These are phyloP conservation scores for Menidia menidia DNA, from an alignment of 2,797 vertebrate genomes.

Conservation along the genomic window DNA sequence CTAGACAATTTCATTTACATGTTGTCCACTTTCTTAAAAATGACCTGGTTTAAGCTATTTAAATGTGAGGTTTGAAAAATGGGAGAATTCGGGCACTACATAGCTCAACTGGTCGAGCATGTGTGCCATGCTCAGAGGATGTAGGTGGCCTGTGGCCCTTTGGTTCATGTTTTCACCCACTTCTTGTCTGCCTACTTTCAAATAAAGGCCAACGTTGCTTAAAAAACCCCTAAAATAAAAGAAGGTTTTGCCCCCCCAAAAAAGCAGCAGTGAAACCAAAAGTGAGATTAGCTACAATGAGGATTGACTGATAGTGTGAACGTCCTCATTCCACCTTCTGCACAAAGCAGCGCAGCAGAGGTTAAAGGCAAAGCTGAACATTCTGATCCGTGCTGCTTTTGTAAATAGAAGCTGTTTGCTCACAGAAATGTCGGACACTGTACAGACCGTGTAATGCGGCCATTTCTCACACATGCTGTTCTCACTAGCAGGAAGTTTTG, in stretches of 20 bases:
- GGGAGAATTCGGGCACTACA: not conserved
- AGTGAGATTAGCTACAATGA: conserved; percentile 9
- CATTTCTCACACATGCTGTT: too few relatives aligned
- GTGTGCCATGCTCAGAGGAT: too few relatives aligned
- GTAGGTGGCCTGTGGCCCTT: too few relatives aligned
- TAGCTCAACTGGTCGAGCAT: too few relatives aligned
- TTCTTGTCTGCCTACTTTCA: too few relatives aligned
- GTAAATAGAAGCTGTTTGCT: not conserved
- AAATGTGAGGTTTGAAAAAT: not conserved
- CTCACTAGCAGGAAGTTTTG: too few relatives aligned
- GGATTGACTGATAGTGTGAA: not conserved
- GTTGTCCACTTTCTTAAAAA: not conserved
- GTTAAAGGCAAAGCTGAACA: not conserved
- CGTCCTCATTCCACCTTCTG: not conserved
- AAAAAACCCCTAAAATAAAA: too few relatives aligned
- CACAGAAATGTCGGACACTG: too few relatives aligned
- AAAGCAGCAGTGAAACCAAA: conserved; percentile 1
- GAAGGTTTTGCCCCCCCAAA: not conserved
- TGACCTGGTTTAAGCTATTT: not conserved
- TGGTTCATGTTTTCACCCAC: too few relatives aligned
- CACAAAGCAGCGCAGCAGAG: not conserved
- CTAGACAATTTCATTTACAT: not conserved
- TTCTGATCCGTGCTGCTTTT: conserved; percentile 10
- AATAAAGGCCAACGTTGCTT: too few relatives aligned
- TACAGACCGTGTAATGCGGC: too few relatives aligned